Evolutionary conservation across 2,113 vertebrate genomes (phyloP), one percentile per base, ranked within the genome.

Genomic region (Psephotus haematonotus): DNA sequence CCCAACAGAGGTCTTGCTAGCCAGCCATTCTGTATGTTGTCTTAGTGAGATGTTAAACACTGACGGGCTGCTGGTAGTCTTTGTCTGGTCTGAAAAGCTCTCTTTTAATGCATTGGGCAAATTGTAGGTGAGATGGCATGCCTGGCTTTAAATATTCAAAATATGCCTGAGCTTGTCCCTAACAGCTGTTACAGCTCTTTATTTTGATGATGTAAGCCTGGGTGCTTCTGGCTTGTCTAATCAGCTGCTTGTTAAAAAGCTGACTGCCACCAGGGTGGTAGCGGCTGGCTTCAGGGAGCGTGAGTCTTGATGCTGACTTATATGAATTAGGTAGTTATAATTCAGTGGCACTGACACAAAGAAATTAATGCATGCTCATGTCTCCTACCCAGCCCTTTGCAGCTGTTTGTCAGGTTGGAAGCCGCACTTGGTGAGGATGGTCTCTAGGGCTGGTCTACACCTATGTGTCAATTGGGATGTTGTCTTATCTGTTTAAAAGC

Each of bases 401-500:
- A 70, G 71, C 62, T 28, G 50, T 29, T 37, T 41, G 31, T 23
- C 64, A 33, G 71, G 50, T 74, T 59, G 81, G 93, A 28, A 14
- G 77, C 82, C 39, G 82, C 28, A 3, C 49, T 41, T 63, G 2
- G 1, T 22, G 35, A n/a, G 62, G 69, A 53, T 29, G 77, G 3
- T 86, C 62, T 62, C 91, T 17, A 16, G 39, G 85, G 77, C 50
- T 49, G 70, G 57, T 5, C 10, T 13, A 50, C 93, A 86, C 86
- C 92, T 93, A 57, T 9, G 0, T 52, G 62, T 41, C 19, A 5
- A 28, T 8, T 2, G 49, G n/a, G 33, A 44, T 83, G 53, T 44
- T 87, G 68, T 13, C 69, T 39, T 35, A 5, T 35, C 67, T 77
- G 39, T 47, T 96, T 88, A 88, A 94, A 97, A 97, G 75, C 77